Conservation (phyloP, 2,888 invertebrate species). For the Zelleria hepariella region DNA sequence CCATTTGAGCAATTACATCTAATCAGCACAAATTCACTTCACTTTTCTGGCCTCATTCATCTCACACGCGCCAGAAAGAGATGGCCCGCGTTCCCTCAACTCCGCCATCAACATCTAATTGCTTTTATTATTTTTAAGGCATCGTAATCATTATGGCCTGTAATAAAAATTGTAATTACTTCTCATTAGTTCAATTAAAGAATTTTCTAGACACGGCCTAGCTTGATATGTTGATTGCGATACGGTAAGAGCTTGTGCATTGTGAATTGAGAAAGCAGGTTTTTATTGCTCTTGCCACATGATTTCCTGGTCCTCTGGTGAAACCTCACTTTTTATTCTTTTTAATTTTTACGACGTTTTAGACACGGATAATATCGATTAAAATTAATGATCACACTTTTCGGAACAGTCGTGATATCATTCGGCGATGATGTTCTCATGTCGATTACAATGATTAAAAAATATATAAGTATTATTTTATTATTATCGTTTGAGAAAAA, state of each 20-base stretch:
- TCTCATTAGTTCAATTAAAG: conserved; percentile 72
- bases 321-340: conserved; percentile 18
- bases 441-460: conserved; percentile 19
- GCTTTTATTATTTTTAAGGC: conserved; percentile 72
- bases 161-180: conserved; percentile 72
- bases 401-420: conserved; percentile 10
- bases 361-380: conserved; percentile 62
- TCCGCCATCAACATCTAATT: conserved; percentile 69
- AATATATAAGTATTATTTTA: not conserved
- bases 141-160: conserved; percentile 70
- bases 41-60: conserved; percentile 29
- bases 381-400: conserved; percentile 58
- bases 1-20: conserved; percentile 70
- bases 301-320: not conserved
- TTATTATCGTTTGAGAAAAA: not conserved
- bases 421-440: conserved; percentile 4
- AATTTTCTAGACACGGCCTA: conserved; percentile 69
- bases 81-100: conserved; percentile 41
- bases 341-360: conserved; percentile 47
- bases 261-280: conserved; percentile 44
- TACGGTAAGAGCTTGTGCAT: conserved; percentile 46
- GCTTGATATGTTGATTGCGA: conserved; percentile 64
- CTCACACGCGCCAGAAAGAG: conserved; percentile 34
- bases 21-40: conserved; percentile 41
- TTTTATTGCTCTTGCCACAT: conserved; percentile 45